Base-by-base conservation (phyloP, 2,113 vertebrate species). In the Aspidoscelis tigris region DNA sequence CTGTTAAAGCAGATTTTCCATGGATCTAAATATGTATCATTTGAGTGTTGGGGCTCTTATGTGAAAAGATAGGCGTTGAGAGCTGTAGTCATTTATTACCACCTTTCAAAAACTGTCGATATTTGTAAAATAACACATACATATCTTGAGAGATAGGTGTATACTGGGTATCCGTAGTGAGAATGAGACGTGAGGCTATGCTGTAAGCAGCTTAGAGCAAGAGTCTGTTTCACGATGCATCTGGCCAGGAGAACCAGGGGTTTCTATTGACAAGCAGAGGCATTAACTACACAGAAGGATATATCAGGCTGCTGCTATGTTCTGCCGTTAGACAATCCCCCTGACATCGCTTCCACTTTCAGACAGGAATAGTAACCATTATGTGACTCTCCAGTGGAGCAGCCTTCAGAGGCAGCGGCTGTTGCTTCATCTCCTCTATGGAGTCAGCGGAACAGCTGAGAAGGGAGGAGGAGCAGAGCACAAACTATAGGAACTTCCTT, bases 301-400 rank as follows among this genome's bases (percentile, higher is more conserved):
- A 9, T 2, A 5, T 82, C 66, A 41, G n/a, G 33, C 22, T 74
- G 58, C 16, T 69, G 39, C 39, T 33, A 14, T n/a, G 44, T 43
- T 68, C 22, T 39, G 77, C 24, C 66, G 75, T 55, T 22, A 82
- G 24, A 66, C 69, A 73, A 78, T 82, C 41, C 81, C 80, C 76
- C 44, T 18, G 47, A 55, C 24, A 58, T 47, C 26, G 78, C 69
- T 72, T 69, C 58, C 76, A 68, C 58, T 73, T 79, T 69, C n/a
- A 58, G 75, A 44, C 85, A 83, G 70, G 68, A 87, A 87, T 66
- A 78, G 33, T 44, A 83, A 66, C 76, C 33, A 53, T 82, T 78
- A 64, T 33, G n/a, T n/a, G 11, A 43, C 41, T 83, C 80, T 68
- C 76, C 47, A 53, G 58, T 12, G 21, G 55, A 77, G 21, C 33